A percentile compares a stretch with the other conserved stretches of the same genome.
These are phyloP conservation scores for Muricea muricata DNA, from an alignment of 92 coral and sea anemone species.

Conservation along the genomic window DNA sequence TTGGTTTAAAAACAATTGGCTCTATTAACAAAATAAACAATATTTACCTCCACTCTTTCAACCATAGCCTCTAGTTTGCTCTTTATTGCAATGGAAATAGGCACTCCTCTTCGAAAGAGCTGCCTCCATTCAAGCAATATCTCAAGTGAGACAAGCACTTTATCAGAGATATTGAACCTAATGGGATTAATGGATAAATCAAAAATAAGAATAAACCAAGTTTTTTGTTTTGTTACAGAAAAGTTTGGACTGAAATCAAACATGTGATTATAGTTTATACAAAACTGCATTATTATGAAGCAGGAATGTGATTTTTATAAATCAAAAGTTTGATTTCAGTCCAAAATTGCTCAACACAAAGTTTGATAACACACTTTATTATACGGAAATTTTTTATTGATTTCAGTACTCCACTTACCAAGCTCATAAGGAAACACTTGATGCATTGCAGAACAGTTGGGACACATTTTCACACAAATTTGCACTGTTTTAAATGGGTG, in stretches of 20 bases:
- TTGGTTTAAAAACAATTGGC: not conserved
- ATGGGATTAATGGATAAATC: too few species aligned
- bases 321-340: too few species aligned
- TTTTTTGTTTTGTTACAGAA: too few species aligned
- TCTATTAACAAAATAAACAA: not conserved
- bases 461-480: not conserved
- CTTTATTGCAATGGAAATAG: slow-evolving; percentile 40
- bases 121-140: slow-evolving; percentile 60
- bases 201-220: too few species aligned
- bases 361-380: too few species aligned
- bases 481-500: not conserved
- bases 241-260: too few species aligned
- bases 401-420: too few species aligned
- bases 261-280: not conserved
- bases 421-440: not conserved
- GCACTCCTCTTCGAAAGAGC: slow-evolving; percentile 51
- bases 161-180: slow-evolving; percentile 60
- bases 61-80: slow-evolving; percentile 25
- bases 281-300: not conserved
- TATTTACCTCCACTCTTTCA: not conserved
- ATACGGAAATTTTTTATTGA: too few species aligned
- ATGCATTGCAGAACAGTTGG: not conserved
- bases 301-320: too few species aligned
- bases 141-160: slow-evolving; percentile 46
- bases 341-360: too few species aligned